Evolutionary conservation across 2,888 invertebrate species (phyloP).

Genomic region (Perithous albicinctus): DNA sequence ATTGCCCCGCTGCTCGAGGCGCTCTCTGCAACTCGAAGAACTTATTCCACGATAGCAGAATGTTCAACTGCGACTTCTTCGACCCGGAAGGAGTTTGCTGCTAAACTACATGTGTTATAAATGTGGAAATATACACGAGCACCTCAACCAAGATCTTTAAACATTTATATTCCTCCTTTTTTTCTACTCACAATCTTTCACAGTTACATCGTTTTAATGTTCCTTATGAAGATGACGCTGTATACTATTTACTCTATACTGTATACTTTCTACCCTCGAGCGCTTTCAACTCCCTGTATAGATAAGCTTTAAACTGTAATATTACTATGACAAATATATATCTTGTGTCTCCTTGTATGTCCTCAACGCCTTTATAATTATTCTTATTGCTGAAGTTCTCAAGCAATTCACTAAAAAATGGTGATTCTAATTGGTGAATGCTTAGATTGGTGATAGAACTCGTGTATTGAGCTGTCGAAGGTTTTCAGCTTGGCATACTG

Average conservation of each 20-base stretch:
- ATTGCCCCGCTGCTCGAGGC: conserved; percentile 21
- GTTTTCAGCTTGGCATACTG: conserved; percentile 4
- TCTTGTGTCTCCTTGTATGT: not conserved
- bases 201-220: conserved; percentile 24
- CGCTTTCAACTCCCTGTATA: conserved; percentile 42
- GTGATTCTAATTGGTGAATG: conserved; percentile 16
- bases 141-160: not conserved
- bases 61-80: conserved; percentile 18
- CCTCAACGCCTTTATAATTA: conserved; percentile 32
- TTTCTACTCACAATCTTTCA: conserved; percentile 14
- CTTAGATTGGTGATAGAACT: not conserved
- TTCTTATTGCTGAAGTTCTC: conserved; percentile 25
- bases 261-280: conserved; percentile 59
- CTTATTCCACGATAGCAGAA: conserved; percentile 31
- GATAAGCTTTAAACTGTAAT: conserved; percentile 46
- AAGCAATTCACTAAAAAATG: not conserved
- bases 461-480: not conserved
- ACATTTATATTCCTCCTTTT: not conserved
- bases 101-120: conserved; percentile 7
- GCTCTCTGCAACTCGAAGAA: conserved; percentile 14
- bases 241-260: conserved; percentile 17
- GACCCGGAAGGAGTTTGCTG: conserved; percentile 31
- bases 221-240: conserved; percentile 20
- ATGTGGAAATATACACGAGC: conserved; percentile 40
- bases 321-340: conserved; percentile 25